phyloP scores from a whole-genome alignment of 23 tunicate genomes.

The Styela plicata region DNA sequence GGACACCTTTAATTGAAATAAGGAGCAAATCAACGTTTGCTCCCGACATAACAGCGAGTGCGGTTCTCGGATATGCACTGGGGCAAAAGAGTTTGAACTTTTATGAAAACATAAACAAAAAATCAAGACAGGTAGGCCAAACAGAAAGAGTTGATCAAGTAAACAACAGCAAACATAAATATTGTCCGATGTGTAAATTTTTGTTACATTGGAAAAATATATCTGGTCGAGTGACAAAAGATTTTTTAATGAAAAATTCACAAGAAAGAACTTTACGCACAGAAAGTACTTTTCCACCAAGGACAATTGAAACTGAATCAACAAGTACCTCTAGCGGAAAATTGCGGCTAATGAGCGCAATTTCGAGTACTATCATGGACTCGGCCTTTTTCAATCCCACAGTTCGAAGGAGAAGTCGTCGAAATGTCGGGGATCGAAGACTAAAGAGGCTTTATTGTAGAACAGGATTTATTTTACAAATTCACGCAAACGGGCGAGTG shows the following conservation, averaged over 20 bases:
- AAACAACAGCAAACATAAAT: no score
- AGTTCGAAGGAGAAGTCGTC: slow-evolving; percentile 2
- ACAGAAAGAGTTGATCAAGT: no score
- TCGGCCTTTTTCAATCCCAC: neutral
- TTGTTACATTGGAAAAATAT: no score
- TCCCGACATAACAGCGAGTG: no score
- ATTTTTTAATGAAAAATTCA: no score
- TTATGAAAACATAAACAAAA: slow-evolving; percentile 1
- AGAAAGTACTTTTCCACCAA: slow-evolving; percentile 2
- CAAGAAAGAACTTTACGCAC: no score
- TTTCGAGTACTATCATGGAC: neutral
- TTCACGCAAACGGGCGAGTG: slow-evolving; percentile 9
- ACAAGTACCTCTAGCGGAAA: neutral
- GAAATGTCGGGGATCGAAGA: slow-evolving; percentile 19
- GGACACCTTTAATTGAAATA: neutral
- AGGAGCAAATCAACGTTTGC: no score
- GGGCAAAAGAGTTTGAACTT: neutral
- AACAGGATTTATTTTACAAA: slow-evolving; percentile 21
- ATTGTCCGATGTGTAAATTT: no score
- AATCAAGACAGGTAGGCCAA: no score
- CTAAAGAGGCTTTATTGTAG: slow-evolving; percentile 6
- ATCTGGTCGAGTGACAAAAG: no score
- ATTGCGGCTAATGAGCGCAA: neutral
- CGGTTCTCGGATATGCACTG: no score
- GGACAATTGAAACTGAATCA: neutral